Evolutionary conservation across 2,797 vertebrate genomes (phyloP).

Genomic region (Tolypeutes matacus): DNA sequence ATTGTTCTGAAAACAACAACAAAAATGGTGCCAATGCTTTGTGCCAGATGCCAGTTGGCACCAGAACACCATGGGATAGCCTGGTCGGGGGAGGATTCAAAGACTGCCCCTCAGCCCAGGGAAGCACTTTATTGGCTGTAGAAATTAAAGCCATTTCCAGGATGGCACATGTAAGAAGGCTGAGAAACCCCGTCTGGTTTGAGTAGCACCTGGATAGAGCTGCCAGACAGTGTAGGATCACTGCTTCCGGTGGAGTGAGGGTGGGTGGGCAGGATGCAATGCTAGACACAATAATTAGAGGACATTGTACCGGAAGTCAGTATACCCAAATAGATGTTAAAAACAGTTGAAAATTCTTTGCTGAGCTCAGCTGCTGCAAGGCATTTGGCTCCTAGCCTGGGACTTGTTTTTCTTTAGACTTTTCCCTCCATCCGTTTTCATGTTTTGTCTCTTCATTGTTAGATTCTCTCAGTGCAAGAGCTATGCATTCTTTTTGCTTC

Average conservation of each 20-base stretch:
- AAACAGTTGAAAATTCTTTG: background rate
- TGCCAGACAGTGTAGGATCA: background rate
- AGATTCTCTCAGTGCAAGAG: background rate
- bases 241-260: background rate
- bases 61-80: background rate
- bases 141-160: background rate
- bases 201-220: background rate
- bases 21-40: background rate
- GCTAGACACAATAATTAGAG: slow-evolving; percentile 26
- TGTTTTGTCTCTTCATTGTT: background rate
- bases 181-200: background rate
- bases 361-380: background rate
- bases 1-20: slow-evolving; percentile 50
- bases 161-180: background rate
- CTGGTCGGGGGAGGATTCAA: background rate
- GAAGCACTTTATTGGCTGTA: background rate
- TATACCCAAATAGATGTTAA: slow-evolving; percentile 19
- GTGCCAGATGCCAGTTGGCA: background rate
- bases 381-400: slow-evolving; percentile 47
- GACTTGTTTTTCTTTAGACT: background rate
- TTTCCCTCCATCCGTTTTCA: background rate
- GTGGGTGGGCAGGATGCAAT: background rate
- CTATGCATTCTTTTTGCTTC: slow-evolving; percentile 23
- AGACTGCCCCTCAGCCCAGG: background rate
- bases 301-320: background rate